Evolutionary conservation across 2,888 invertebrate genomes (phyloP), one percentile per base, ranked within the genome.

Genomic region (Apomyelois bistriatella): DNA sequence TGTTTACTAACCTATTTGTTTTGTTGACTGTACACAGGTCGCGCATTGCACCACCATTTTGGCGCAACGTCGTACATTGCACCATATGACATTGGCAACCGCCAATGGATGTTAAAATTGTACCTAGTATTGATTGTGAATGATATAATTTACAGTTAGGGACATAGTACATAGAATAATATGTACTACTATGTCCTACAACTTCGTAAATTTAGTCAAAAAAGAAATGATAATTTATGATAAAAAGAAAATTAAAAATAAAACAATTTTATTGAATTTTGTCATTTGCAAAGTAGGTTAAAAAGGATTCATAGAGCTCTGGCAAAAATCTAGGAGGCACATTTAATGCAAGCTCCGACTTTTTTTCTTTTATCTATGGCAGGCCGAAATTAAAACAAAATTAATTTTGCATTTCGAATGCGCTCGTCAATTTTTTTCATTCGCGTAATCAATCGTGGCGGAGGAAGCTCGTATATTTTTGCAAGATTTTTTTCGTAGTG

Each of bases 341-440:
- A 9, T 28, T 28, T 7, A 32, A 32, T 10, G 9, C 32, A 32
- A 32, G 10, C 7, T 32, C 7, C 7, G 8, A 15, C 22, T 12
- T 37, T 49, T 49, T 17, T 6, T 28, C 28, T 49, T 12, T 38
- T 17, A 38, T 49, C 17, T 41, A 50, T 46, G 43, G 37, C 43
- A 13, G 36, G 46, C 38, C 12, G 41, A 17, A 48, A 22, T 42
- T 16, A 54, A 57, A 54, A 66, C 61, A 67, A 70, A 63, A 62
- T 62, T 57, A 35, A 58, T 64, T 68, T 79, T 65, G 62, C 74
- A 81, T 74, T 78, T 82, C 62, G 82, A 87, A 85, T 58, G 56
- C 78, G 76, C 70, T 74, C 69, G 78, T 81, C 81, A 68, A 58
- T 80, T 78, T 82, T 32, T 85, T 84, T 70, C 82, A 84, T 78